Evolutionary conservation across 2,797 vertebrate species (phyloP), one percentile per base, ranked within the genome.

Genomic region (Anniella stebbinsi): DNA sequence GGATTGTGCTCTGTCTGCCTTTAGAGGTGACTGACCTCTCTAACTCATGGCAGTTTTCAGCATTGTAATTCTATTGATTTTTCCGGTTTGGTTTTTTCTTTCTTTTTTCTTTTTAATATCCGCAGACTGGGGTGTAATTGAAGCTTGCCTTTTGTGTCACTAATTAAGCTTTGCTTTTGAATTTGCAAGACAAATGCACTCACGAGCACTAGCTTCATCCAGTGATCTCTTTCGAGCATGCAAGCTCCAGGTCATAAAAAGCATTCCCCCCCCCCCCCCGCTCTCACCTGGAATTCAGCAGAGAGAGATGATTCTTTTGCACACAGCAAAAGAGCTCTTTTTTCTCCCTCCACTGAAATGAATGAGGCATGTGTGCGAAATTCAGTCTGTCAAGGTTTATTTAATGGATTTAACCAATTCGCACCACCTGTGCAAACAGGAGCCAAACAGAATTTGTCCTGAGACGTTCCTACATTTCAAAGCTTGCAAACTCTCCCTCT

Each of bases 1-100:
- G 92, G 92, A 33, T 41, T 91, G 92, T 87, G 89, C 15, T 45
- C 88, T 92, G 78, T 94, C 45, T 76, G 30, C 83, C 36, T 18
- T 87, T 76, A 75, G 28, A 94, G 81, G 93, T 91, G 90, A 0
- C 5, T 73, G 0, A 17, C 51, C 21, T 87, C 21, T 87, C 82
- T 92, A 57, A 69, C 69, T 78, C n/a, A 67, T 89, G 23, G 48
- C 11, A 2, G 8, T 77, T 90, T 63, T 69, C 85, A n/a, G 90
- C 48, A 4, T 36, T n/a, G 15, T 76, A 87, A 77, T 88, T 84
- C 80, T 28, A 69, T 36, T 57, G 78, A 41, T 48, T 0, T 38
- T 57, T n/a, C 15, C 1, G 86, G 7, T 7, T 12, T 1, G 7
- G 12, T 10, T 0, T 76, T 51, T 51, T 3, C 8, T 48, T 3